These are phyloP conservation scores for Myotis findleyi DNA, from an alignment of 2,797 vertebrate species.

Conservation along the genomic window DNA sequence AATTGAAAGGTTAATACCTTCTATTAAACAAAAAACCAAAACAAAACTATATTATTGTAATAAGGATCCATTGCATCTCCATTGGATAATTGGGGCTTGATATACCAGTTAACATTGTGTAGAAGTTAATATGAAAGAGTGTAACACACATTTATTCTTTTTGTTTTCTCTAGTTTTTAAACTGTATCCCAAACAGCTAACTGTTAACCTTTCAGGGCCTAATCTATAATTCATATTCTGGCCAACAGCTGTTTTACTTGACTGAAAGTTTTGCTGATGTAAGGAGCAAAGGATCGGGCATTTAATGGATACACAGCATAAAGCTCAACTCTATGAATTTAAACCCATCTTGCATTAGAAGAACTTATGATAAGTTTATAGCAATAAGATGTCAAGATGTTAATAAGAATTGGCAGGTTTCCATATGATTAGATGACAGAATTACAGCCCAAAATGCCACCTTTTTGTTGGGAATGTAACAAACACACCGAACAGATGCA, in stretches of 20 bases:
- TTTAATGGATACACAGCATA: constrained; percentile 66
- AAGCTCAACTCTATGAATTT: constrained; percentile 56
- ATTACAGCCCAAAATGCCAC: constrained; percentile 65
- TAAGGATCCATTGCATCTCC: constrained; percentile 45
- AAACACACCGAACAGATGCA: constrained; percentile 56
- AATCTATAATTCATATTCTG: constrained; percentile 73
- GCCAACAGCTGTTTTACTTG: constrained; percentile 64
- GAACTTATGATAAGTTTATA: constrained; percentile 63
- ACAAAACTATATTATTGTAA: constrained; percentile 45
- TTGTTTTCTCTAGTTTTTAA: constrained; percentile 70
- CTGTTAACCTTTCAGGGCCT: constrained; percentile 68
- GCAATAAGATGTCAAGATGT: constrained; percentile 70
- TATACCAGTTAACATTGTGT: constrained; percentile 59
- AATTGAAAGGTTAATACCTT: constrained; percentile 77
- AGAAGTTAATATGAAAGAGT: constrained; percentile 75
- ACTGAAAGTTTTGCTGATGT: constrained; percentile 65
- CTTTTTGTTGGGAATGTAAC: constrained; percentile 57
- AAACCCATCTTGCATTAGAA: constrained; percentile 62
- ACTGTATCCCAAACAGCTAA: constrained; percentile 70
- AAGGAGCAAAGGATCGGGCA: constrained; percentile 57
- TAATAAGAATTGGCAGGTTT: constrained; percentile 69
- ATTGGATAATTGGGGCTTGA: constrained; percentile 20
- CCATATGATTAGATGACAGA: constrained; percentile 72
- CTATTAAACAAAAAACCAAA: constrained; percentile 52
- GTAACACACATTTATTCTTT: constrained; percentile 66